Base-by-base conservation (phyloP, 23 tunicate genomes). In the Ascidia mentula region DNA sequence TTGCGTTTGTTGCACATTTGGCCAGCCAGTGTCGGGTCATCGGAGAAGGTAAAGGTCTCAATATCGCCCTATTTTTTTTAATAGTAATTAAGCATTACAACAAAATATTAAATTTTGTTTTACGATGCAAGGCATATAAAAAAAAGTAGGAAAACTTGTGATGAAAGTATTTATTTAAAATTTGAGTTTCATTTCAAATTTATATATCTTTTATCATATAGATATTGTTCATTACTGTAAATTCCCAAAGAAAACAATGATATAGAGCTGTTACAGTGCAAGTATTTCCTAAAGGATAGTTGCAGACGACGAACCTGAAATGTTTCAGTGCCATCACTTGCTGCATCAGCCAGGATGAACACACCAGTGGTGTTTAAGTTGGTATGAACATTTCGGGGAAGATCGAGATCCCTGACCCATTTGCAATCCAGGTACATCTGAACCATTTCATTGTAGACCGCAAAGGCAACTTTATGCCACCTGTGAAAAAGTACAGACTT, bases 391-490 rank as follows among this genome's bases (percentile, higher is more conserved):
- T 79, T 45, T 32, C 86, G 45, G 40, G 80, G 45, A 28, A 90
- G 76, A 0, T 61, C 15, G 31, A 76, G 26, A 22, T 83, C 97
- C 17, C 26, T 79, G 9, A 79, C 77, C 60, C 31, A 7, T 13
- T 60, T 13, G 42, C 96, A 86, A 72, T 96, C 96, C 15, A 96
- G 93, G 28, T 37, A 96, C 37, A 96, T 37, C 72, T 79, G 97
- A 12, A 88, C 96, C 15, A 42, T 72, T 0, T 92, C 86, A 80
- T 86, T 90, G 92, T 96, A 96, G 0, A 96, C 89, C 13, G 93
- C 70, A 96, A 92, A 96, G 2, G 99, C 99, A 33, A 91, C 89
- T 32, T 82, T 76, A 60, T 96, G 97, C 99, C 99, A 96, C 24
- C 96, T 89, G 80, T 34, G 76, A 37, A 34, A 30, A 69, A 69